Percentiles rank a stretch among this genome's conserved stretches.
Evolutionary conservation across 64 coral and sea anemone species (phyloP).

Genomic region (Porites lutea): DNA sequence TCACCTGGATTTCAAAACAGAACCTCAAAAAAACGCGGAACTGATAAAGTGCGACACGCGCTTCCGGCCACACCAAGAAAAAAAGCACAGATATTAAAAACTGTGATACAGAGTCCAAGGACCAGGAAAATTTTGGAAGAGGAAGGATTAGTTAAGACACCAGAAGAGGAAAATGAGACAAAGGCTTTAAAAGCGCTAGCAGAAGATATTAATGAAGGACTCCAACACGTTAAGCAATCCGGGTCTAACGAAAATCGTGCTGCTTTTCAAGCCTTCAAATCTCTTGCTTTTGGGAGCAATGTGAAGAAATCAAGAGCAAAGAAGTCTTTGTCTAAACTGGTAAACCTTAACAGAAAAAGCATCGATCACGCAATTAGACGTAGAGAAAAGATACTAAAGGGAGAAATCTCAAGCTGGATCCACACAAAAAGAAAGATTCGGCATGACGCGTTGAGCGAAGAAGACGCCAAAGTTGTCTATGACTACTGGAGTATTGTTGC

Average conservation of each 20-base stretch:
- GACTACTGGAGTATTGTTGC: constrained; percentile 23
- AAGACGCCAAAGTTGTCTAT: constrained; percentile 8
- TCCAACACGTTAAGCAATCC: not conserved
- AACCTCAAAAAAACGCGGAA: not conserved
- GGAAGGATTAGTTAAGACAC: not conserved
- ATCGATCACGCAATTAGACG: constrained; percentile 6
- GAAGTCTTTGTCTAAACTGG: not conserved
- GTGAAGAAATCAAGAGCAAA: constrained; percentile 3
- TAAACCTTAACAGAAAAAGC: constrained; percentile 15
- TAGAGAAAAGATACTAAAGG: constrained; percentile 14
- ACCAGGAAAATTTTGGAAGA: not conserved
- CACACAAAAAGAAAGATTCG: constrained; percentile 9
- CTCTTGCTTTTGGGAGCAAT: constrained; percentile 37
- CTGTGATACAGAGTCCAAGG: constrained; percentile 24
- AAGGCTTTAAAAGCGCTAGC: constrained; percentile 39
- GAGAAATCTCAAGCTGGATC: not conserved
- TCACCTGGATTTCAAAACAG: constrained; percentile 6
- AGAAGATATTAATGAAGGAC: constrained; percentile 16
- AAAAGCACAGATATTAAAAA: not conserved
- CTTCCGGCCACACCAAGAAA: not conserved
- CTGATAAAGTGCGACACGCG: not conserved
- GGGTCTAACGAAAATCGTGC: constrained; percentile 5
- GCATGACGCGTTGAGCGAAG: not conserved
- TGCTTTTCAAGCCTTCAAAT: constrained; percentile 1
- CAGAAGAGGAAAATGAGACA: not conserved